Evolutionary conservation across 2,888 invertebrate species (phyloP), one percentile per base, ranked within the genome.

Genomic region (Hemithea aestivaria): DNA sequence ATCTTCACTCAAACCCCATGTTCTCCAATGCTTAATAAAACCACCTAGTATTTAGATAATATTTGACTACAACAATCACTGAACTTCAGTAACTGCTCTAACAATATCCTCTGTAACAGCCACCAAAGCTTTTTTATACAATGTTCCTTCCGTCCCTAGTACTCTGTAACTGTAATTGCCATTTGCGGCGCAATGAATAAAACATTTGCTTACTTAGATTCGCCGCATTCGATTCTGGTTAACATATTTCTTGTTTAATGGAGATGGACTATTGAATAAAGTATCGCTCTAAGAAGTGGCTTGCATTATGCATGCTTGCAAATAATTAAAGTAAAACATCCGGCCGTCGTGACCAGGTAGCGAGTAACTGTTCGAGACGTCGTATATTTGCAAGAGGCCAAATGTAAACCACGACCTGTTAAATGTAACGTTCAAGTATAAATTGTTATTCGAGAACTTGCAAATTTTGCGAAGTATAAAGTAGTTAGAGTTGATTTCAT

Each of bases 191-290:
- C 45, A 53, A 72, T 80, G 79, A 80, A 80, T 80, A 80, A 79
- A 77, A 79, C 74, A 80, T 79, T 63, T 71, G 73, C 72, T 68
- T 72, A 68, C 67, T 73, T 62, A 70, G 71, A 68, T 73, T 73
- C 66, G 54, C 69, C 58, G 67, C 65, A 67, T 74, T 76, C 66
- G 71, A 72, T 71, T 72, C 64, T 66, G 70, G 64, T 73, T 65
- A 62, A 64, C 67, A 65, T 68, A 64, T 68, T 66, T 67, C 64
- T 68, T 66, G 56, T 65, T 68, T 62, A 69, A 66, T 68, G 68
- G 68, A 66, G 66, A 69, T 60, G 56, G 66, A 66, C 60, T 59
- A 64, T 54, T 60, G 62, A 65, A 62, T 66, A 66, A 61, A 64
- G 42, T 53, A 42, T 40, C 30, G 38, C 40, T 42, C 48, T 45